Percentiles rank a stretch among this genome's conserved stretches.
Conservation (phyloP, 53 echinoderm and acorn worm genomes). For the Temnopleurus reevesii region DNA sequence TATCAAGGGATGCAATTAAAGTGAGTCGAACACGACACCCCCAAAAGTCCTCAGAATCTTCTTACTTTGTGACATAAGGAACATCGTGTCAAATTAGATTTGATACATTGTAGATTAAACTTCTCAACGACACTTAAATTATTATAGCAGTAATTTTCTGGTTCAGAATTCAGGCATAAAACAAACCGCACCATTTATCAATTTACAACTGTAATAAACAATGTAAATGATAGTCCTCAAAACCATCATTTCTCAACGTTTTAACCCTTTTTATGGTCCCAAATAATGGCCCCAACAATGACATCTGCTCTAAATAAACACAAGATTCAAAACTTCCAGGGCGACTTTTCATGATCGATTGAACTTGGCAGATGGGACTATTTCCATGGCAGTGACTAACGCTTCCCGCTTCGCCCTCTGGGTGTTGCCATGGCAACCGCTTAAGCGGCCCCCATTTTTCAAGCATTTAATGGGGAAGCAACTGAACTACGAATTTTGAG, state of each 20-base stretch:
- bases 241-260: neutral
- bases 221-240: neutral
- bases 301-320: neutral
- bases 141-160: no score
- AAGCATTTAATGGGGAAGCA: neutral
- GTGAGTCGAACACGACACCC: no score
- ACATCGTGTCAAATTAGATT: no score
- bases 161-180: no score
- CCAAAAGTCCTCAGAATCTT: no score
- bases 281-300: neutral
- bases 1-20: no score
- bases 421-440: neutral
- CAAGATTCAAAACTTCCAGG: neutral
- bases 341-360: neutral
- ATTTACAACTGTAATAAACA: neutral
- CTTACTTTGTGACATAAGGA: no score
- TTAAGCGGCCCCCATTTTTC: neutral
- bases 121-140: no score
- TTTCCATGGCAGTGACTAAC: neutral
- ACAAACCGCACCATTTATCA: no score
- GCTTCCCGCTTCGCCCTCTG: neutral
- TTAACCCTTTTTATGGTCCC: neutral
- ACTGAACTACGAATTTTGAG: neutral
- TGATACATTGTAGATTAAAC: no score
- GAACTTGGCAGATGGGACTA: slow-evolving; percentile 13